These are phyloP conservation scores for Onchidella celtica DNA, from an alignment of 2,888 invertebrate species.

Conservation along the genomic window DNA sequence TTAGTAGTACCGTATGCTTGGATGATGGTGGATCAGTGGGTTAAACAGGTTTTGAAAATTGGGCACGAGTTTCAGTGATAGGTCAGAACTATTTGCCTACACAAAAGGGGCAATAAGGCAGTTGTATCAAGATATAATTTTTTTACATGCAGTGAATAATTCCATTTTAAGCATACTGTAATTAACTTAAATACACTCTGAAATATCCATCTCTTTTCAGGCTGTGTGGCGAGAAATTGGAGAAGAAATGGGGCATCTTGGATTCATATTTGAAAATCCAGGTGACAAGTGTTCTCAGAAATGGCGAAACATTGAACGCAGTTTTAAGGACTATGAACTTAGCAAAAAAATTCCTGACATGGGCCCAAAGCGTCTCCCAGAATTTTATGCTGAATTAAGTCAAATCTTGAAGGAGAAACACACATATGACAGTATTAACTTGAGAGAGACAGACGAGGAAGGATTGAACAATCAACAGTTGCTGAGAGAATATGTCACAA, in stretches of 20 bases:
- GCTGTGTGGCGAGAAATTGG: constrained; percentile 6
- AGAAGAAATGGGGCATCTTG: neutral
- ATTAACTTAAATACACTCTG: no score
- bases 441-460: neutral
- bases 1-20: no score
- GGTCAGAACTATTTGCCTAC: no score
- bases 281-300: constrained; percentile 13
- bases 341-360: neutral
- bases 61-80: no score
- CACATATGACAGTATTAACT: neutral
- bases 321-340: constrained; percentile 2
- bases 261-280: neutral
- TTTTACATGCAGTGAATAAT: no score
- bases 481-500: neutral
- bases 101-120: no score
- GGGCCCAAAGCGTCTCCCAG: neutral
- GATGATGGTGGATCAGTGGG: no score
- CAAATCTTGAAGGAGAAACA: neutral
- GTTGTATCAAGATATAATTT: no score
- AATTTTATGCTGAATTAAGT: neutral
- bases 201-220: no score
- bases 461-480: neutral
- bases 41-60: no score
- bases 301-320: constrained; percentile 13
- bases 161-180: no score